Base-by-base conservation (phyloP, 2,113 vertebrate species). In the Rhegmatorhina hoffmannsi region DNA sequence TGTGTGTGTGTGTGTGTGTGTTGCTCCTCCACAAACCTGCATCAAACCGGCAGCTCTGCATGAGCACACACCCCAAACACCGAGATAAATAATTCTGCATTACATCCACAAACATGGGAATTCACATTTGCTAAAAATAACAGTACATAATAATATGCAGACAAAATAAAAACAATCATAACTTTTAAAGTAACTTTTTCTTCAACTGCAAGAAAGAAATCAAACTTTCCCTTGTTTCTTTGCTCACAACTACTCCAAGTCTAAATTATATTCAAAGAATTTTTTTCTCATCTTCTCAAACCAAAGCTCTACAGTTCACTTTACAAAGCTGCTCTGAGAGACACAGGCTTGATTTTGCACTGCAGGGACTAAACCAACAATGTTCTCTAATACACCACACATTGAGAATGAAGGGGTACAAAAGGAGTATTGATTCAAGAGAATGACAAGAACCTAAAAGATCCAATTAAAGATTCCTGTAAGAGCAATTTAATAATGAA, bases 361-460 rank as follows among this genome's bases (percentile, higher is more conserved):
- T 50, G 87, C 75, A 70, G 84, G 88, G 67, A 95, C 79, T 91
- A 92, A 88, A 94, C 10, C 80, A 90, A 92, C 74, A 88, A 44
- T 53, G 66, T 60, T 90, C 88, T 81, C 34, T 53, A 82, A 92
- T 64, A 87, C 78, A 67, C 40, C 31, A 66, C 33, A 40, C 75
- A 93, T 44, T 88, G 82, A 91, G 47, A 90, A 55, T 31, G 72
- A 93, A 90, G 33, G 7, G 26, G 75, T 94, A 96, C 95, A 95
- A 96, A 95, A 96, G 86, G 59, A 90, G 85, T 88, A 94, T 80
- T 96, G 96, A 96, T 84, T 70, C 87, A 18, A 52, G 28, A 85
- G 62, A 95, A 84, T 73, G 70, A 90, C 87, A 94, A 86, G 82
- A 94, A 95, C 68, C 44, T 93, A 38, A 83, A 92, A 92, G 76